A percentile compares a stretch with the other conserved stretches of the same genome.
phyloP scores from a whole-genome alignment of 2,888 invertebrate genomes.

The Pediacus dermestoides region DNA sequence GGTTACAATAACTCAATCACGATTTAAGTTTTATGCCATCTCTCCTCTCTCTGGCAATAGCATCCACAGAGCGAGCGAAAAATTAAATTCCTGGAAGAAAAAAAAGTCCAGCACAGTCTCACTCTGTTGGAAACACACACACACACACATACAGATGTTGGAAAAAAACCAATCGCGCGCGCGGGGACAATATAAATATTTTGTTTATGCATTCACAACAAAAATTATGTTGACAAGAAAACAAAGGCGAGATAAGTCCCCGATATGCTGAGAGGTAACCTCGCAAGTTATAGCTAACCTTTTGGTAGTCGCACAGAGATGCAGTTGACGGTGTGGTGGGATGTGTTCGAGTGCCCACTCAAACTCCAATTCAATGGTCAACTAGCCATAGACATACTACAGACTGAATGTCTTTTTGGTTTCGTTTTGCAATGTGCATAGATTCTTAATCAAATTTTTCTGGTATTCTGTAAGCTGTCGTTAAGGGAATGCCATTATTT shows the following conservation, averaged over 20 bases:
- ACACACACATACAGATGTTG: too few relatives aligned
- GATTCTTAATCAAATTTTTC: conserved; percentile 52
- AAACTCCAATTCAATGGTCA: conserved; percentile 31
- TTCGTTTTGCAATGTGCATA: conserved; percentile 45
- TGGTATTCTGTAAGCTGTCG: conserved; percentile 48
- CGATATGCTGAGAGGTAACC: conserved; percentile 50
- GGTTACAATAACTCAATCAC: conserved; percentile 51
- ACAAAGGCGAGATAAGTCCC: conserved; percentile 53
- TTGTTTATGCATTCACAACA: conserved; percentile 53
- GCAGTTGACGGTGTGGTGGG: conserved; percentile 18
- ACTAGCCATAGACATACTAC: conserved; percentile 48
- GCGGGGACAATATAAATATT: conserved; percentile 53
- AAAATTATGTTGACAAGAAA: conserved; percentile 54
- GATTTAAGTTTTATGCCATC: conserved; percentile 44
- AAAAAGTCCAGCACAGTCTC: conserved; percentile 34
- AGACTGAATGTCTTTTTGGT: conserved; percentile 47
- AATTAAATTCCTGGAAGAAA: conserved; percentile 48
- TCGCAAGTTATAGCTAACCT: conserved; percentile 52
- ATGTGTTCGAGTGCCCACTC: conserved; percentile 1
- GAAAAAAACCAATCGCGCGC: conserved; percentile 49
- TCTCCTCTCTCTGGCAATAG: not conserved
- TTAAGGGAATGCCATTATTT: conserved; percentile 45
- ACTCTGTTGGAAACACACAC: too few relatives aligned
- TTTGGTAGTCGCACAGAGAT: conserved; percentile 40
- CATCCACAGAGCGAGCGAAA: conserved; percentile 36